phyloP scores from a whole-genome alignment of 2,888 invertebrate genomes.

The Alsophila aescularia region DNA sequence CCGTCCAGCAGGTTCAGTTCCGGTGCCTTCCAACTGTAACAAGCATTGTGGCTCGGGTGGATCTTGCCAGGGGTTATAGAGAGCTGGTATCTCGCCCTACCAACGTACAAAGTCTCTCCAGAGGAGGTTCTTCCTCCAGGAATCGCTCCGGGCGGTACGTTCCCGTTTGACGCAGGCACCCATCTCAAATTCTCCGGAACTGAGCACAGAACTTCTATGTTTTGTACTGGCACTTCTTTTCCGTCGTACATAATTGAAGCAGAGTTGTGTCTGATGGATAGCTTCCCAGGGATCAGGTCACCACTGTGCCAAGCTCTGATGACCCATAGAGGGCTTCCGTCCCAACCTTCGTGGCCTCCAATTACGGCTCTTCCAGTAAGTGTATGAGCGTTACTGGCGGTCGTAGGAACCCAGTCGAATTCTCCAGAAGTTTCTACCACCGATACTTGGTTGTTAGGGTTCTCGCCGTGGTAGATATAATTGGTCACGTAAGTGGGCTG shows the following conservation, averaged over 20 bases:
- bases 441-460: conserved; percentile 55
- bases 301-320: conserved; percentile 76
- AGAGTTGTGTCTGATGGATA: conserved; percentile 71
- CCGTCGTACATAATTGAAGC: conserved; percentile 71
- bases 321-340: conserved; percentile 78
- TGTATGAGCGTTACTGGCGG: conserved; percentile 61
- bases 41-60: conserved; percentile 70
- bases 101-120: conserved; percentile 82
- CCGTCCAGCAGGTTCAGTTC: too few species aligned
- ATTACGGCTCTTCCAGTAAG: conserved; percentile 71
- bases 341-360: conserved; percentile 80
- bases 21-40: too few species aligned
- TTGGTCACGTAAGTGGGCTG: conserved; percentile 74
- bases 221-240: conserved; percentile 74
- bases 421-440: conserved; percentile 71
- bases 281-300: conserved; percentile 76
- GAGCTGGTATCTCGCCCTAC: conserved; percentile 82
- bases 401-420: conserved; percentile 73
- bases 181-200: conserved; percentile 72
- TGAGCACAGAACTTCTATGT: conserved; percentile 73
- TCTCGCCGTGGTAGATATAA: conserved; percentile 73
- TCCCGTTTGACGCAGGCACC: conserved; percentile 81
- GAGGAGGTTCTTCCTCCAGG: conserved; percentile 77
- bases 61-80: conserved; percentile 85
- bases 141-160: conserved; percentile 82